A percentile compares a stretch with the other conserved stretches of the same genome.
These are phyloP conservation scores for Scytalopus superciliaris DNA, from an alignment of 2,113 vertebrate genomes.

Conservation along the genomic window DNA sequence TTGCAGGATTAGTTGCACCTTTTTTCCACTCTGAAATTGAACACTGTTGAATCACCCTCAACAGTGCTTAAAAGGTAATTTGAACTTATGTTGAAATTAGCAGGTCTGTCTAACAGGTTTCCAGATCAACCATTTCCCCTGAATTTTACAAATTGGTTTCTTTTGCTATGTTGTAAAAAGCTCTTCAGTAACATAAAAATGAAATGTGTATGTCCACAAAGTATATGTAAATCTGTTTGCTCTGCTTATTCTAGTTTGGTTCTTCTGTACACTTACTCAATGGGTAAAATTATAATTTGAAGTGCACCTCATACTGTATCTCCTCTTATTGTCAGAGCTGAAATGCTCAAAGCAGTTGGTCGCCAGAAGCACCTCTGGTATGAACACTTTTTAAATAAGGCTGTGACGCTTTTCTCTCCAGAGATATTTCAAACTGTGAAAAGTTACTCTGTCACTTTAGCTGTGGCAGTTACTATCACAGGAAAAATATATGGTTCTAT, in stretches of 20 bases:
- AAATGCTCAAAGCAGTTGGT: neutral
- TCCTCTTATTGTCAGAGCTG: neutral
- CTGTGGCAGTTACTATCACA: neutral
- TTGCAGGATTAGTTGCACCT: neutral
- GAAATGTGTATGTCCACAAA: neutral
- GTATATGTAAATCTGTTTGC: neutral
- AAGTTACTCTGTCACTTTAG: neutral
- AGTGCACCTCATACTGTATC: neutral
- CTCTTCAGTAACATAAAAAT: neutral
- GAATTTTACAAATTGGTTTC: neutral
- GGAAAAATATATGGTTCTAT: neutral
- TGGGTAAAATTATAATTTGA: neutral
- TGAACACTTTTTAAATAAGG: neutral
- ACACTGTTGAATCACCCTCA: neutral
- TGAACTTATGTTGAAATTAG: neutral
- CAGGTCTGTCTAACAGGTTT: neutral
- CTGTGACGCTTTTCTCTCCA: neutral
- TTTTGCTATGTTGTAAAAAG: neutral
- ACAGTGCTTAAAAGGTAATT: neutral
- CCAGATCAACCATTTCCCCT: neutral
- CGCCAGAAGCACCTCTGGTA: neutral
- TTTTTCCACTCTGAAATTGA: neutral
- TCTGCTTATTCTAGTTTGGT: neutral
- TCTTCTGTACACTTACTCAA: neutral
- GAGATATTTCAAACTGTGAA: constrained; percentile 6